These are phyloP conservation scores for Tenualosa thibaudeaui DNA, from an alignment of 2,797 vertebrate species.

Conservation along the genomic window DNA sequence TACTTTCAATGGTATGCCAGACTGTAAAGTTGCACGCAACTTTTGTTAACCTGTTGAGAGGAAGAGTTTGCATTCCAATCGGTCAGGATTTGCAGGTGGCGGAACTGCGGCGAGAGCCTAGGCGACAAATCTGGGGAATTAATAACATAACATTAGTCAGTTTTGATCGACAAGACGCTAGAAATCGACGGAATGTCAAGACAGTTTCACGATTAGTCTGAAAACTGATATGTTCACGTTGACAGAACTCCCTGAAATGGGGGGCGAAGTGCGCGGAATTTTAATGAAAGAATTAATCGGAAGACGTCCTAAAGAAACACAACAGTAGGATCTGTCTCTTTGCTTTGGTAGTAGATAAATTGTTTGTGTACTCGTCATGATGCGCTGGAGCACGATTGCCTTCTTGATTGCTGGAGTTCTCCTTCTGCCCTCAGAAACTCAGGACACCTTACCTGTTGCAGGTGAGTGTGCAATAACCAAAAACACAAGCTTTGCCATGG, in stretches of 20 bases:
- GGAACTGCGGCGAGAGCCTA: neutral
- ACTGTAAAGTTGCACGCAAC: neutral
- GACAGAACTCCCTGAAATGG: neutral
- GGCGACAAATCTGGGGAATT: neutral
- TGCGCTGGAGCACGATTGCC: neutral
- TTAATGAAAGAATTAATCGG: slow-evolving; percentile 2
- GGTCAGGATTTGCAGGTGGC: slow-evolving; percentile 1
- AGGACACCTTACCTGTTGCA: slow-evolving; percentile 39
- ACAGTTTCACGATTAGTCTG: neutral
- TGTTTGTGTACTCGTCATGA: neutral
- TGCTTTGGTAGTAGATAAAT: neutral
- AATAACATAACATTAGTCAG: neutral
- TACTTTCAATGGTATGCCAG: slow-evolving; percentile 6
- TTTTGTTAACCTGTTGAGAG: slow-evolving; percentile 23
- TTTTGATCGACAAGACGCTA: neutral
- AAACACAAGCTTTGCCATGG: neutral
- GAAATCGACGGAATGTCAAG: neutral
- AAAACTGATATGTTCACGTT: neutral
- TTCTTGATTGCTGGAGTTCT: slow-evolving; percentile 24
- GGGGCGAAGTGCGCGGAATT: neutral
- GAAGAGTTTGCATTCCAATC: neutral
- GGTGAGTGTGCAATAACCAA: slow-evolving; percentile 35
- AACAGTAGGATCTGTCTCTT: neutral
- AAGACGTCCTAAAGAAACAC: neutral
- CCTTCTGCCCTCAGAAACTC: slow-evolving; percentile 25